phyloP scores from a whole-genome alignment of 2,113 vertebrate species.

The Cercopithecus mona region DNA sequence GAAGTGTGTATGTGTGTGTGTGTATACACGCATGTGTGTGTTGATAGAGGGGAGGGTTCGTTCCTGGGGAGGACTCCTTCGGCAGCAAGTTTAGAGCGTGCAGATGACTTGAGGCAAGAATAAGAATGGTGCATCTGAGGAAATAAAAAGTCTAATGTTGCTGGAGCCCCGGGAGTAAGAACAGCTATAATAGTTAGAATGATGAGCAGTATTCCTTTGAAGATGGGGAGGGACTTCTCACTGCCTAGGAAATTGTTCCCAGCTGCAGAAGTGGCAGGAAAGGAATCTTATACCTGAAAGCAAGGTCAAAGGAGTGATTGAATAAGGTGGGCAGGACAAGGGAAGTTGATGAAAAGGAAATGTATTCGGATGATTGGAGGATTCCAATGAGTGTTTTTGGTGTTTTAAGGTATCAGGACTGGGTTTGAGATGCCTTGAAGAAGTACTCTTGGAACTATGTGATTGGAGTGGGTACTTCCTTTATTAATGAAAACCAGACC shows the following conservation, averaged over 20 bases:
- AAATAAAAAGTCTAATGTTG: background rate
- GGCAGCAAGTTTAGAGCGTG: background rate
- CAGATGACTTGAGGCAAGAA: background rate
- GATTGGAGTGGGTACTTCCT: background rate
- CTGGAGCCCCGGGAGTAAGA: background rate
- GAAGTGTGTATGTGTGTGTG: background rate
- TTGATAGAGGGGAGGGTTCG: background rate
- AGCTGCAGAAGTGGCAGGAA: background rate
- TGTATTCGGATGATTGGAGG: background rate
- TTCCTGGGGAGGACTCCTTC: background rate
- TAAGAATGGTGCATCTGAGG: background rate
- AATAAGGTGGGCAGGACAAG: background rate
- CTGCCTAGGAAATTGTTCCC: background rate
- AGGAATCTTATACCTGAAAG: background rate
- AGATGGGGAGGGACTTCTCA: background rate
- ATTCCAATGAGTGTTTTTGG: background rate
- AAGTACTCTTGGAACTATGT: background rate
- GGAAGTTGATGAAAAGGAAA: background rate
- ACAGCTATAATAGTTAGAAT: background rate
- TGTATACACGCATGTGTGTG: background rate
- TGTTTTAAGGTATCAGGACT: background rate
- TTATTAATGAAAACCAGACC: background rate
- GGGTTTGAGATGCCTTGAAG: background rate
- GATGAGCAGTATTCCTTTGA: background rate
- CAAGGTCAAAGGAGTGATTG: background rate